phyloP scores from a whole-genome alignment of 2,888 invertebrate genomes.

The Suillia variegata region DNA sequence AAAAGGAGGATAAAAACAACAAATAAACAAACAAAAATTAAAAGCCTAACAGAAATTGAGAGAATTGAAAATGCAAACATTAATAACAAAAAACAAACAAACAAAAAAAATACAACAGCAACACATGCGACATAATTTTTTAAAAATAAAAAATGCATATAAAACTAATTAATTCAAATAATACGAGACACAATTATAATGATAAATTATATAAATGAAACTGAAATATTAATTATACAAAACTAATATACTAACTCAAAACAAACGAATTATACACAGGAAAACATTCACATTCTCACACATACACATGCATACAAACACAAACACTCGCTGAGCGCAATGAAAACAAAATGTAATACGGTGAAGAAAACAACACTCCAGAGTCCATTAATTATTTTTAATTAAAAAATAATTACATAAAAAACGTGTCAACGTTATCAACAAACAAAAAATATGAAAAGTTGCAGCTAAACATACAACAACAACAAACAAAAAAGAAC shows the following conservation, averaged over 20 bases:
- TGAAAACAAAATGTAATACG: conserved; percentile 23
- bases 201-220: conserved; percentile 11
- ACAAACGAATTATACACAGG: conserved; percentile 18
- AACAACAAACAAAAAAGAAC: too few species aligned
- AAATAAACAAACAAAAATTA: not conserved
- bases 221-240: conserved; percentile 7
- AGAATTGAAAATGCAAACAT: conserved; percentile 7
- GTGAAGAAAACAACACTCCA: conserved; percentile 13
- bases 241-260: conserved; percentile 21
- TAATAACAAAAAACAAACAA: not conserved
- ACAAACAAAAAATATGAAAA: too few species aligned
- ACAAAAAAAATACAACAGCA: conserved; percentile 13
- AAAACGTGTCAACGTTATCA: not conserved
- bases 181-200: conserved; percentile 12
- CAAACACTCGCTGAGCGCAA: conserved; percentile 23
- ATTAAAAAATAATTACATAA: not conserved
- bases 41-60: conserved; percentile 4
- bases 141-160: conserved; percentile 21
- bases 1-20: not conserved
- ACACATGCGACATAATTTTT: conserved; percentile 27
- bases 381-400: conserved; percentile 4
- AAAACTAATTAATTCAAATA: too few species aligned
- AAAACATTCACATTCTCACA: too few species aligned
- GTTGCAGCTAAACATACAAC: too few species aligned
- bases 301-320: conserved; percentile 26